These are phyloP conservation scores for Xanthorhoe designata DNA, from an alignment of 2,888 invertebrate species.

Conservation along the genomic window DNA sequence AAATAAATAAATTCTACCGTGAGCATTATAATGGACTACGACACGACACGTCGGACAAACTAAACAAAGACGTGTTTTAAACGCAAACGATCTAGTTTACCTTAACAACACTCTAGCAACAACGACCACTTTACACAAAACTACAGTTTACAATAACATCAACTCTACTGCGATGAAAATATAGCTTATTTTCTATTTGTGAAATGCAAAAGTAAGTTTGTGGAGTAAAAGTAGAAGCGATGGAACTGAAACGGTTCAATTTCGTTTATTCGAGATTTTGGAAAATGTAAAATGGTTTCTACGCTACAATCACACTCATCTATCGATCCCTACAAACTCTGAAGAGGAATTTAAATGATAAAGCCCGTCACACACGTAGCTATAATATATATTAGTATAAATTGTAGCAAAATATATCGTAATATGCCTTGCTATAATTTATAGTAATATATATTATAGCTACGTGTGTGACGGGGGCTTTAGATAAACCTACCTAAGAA, in stretches of 20 bases:
- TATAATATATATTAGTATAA: too few relatives aligned
- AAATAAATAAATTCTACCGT: background rate
- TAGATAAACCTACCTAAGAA: too few relatives aligned
- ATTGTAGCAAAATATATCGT: too few relatives aligned
- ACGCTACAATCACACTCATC: slow-evolving; percentile 7
- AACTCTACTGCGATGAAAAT: slow-evolving; percentile 1
- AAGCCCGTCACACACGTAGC: too few relatives aligned
- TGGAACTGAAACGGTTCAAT: slow-evolving; percentile 27
- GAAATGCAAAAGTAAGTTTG: background rate
- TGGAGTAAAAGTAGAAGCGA: slow-evolving; percentile 11
- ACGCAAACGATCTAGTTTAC: slow-evolving; percentile 44
- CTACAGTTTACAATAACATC: background rate
- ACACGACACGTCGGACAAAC: slow-evolving; percentile 9
- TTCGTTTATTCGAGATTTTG: slow-evolving; percentile 25
- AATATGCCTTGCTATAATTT: too few relatives aligned
- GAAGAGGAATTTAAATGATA: background rate
- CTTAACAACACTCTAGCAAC: slow-evolving; percentile 36
- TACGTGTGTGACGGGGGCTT: too few relatives aligned
- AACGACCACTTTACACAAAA: slow-evolving; percentile 8
- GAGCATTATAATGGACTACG: background rate
- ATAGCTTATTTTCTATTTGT: background rate
- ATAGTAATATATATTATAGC: too few relatives aligned
- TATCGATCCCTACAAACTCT: slow-evolving; percentile 1
- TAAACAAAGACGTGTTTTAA: slow-evolving; percentile 38
- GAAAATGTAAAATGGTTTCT: slow-evolving; percentile 28